These are phyloP conservation scores for Cotesia glomerata DNA, from an alignment of 1,140 invertebrate species.

Conservation along the genomic window DNA sequence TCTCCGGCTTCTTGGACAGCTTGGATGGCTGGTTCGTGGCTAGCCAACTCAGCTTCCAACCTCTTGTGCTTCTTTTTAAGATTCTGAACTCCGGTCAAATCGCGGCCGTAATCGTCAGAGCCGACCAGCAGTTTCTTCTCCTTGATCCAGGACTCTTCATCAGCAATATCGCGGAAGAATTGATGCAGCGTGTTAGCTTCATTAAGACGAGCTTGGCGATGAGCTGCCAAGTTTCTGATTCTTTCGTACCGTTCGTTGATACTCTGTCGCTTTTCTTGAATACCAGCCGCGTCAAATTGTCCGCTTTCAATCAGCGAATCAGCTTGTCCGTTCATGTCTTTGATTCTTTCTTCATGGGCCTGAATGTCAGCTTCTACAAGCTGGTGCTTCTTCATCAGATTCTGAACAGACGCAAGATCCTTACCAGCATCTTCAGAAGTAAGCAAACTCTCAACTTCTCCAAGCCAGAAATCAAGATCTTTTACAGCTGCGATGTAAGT, in stretches of 20 bases:
- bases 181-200: conserved; percentile 98
- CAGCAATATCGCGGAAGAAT: conserved; percentile 99
- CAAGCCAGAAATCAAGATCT: conserved; percentile 99
- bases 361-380: conserved; percentile 96
- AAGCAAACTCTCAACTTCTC: conserved; percentile 96
- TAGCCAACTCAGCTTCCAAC: conserved; percentile 92
- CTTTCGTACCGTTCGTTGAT: conserved; percentile 95
- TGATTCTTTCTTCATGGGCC: conserved; percentile 95
- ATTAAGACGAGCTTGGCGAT: conserved; percentile 85
- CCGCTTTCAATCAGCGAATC: conserved; percentile 93
- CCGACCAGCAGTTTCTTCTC: conserved; percentile 98
- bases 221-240: conserved; percentile 90
- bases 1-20: conserved; percentile 96
- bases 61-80: conserved; percentile 98
- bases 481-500: conserved; percentile 99
- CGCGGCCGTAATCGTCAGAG: conserved; percentile 97
- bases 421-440: conserved; percentile 98
- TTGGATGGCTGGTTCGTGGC: conserved; percentile 96
- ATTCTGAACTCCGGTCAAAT: conserved; percentile 97
- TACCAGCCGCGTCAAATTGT: conserved; percentile 92
- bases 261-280: conserved; percentile 89
- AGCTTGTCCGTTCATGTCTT: conserved; percentile 92
- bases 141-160: conserved; percentile 99
- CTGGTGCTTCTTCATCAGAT: conserved; percentile 99
- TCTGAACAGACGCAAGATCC: conserved; percentile 98